Evolutionary conservation across 2,888 invertebrate species (phyloP).

Genomic region (Temnothorax unifasciatus): DNA sequence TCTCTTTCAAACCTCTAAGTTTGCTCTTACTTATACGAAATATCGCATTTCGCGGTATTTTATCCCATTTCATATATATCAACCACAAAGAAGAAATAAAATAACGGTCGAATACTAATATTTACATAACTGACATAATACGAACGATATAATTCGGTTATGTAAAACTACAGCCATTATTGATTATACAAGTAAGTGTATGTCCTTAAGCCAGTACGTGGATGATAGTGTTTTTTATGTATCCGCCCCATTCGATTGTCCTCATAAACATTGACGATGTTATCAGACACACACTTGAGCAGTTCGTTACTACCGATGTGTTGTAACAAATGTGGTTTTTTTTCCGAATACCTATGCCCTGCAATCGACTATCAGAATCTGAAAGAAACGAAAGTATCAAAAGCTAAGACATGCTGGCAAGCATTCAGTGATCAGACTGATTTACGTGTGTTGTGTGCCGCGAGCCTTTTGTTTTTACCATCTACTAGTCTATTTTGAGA

Average conservation of each 20-base stretch:
- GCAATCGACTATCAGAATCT: conserved; percentile 54
- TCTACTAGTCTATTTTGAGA: background rate
- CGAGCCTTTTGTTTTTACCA: background rate
- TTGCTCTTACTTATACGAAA: conserved; percentile 68
- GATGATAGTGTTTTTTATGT: conserved; percentile 58
- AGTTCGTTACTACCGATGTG: conserved; percentile 61
- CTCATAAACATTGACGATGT: conserved; percentile 54
- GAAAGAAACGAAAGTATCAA: conserved; percentile 69
- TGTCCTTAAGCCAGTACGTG: conserved; percentile 69
- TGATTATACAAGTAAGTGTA: conserved; percentile 74
- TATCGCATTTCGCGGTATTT: conserved; percentile 38
- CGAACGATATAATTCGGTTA: conserved; percentile 78
- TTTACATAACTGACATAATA: conserved; percentile 81
- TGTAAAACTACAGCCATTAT: conserved; percentile 76
- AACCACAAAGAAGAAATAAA: conserved; percentile 60
- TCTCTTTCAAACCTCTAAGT: conserved; percentile 36
- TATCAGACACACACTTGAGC: conserved; percentile 70
- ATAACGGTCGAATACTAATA: conserved; percentile 78
- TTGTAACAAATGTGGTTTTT: conserved; percentile 54
- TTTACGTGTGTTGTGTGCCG: background rate
- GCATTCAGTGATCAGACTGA: conserved; percentile 28
- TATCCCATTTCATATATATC: conserved; percentile 41
- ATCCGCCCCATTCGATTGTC: conserved; percentile 35
- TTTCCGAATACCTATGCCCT: conserved; percentile 58
- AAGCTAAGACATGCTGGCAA: conserved; percentile 60